Percentiles rank a stretch among this genome's conserved stretches.
Evolutionary conservation across 2,888 invertebrate species (phyloP).

Genomic region (Pharmacophagus antenor): DNA sequence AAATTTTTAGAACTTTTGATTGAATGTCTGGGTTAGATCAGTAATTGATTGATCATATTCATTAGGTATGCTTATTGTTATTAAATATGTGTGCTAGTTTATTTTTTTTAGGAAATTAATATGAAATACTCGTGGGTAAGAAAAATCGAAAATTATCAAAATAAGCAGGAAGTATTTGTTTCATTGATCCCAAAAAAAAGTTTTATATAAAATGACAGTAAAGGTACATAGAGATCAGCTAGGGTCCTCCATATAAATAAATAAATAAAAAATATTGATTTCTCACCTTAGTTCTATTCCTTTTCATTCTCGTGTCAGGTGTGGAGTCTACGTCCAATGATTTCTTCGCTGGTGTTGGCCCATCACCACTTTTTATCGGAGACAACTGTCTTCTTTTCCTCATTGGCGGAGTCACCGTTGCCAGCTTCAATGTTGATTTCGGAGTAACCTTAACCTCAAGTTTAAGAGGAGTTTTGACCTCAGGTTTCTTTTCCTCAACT

Average conservation of each 20-base stretch:
- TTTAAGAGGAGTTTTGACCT: conserved; percentile 50
- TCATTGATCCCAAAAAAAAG: no score
- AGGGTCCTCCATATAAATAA: no score
- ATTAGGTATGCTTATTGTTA: no score
- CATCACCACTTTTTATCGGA: conserved; percentile 60
- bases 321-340: conserved; percentile 56
- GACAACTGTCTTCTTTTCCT: conserved; percentile 78
- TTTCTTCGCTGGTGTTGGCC: conserved; percentile 62
- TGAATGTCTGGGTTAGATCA: no score
- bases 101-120: no score
- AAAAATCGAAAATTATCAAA: no score
- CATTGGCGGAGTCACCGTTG: conserved; percentile 79
- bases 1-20: no score
- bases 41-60: no score
- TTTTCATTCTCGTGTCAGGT: conserved; percentile 67
- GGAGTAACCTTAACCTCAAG: conserved; percentile 59
- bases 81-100: no score
- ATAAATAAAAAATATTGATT: neutral
- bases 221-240: no score
- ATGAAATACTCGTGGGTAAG: no score
- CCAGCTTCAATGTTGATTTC: conserved; percentile 76
- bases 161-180: no score
- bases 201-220: neutral
- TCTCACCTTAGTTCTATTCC: conserved; percentile 72
- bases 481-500: conserved; percentile 45